Conservation (phyloP, 2,113 vertebrate species). For the Elephantulus edwardii region DNA sequence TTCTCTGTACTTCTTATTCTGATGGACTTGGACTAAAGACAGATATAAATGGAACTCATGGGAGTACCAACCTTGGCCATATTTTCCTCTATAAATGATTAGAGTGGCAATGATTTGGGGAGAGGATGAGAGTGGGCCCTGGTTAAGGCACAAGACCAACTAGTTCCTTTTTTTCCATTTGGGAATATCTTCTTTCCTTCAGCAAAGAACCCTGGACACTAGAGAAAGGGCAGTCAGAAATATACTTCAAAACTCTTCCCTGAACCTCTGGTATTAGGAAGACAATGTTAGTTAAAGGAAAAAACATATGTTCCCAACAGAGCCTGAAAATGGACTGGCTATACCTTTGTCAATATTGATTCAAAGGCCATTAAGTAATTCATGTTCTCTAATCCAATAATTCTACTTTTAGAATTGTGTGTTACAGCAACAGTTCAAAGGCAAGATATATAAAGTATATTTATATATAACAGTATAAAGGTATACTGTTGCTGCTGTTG, state of each 20-base stretch:
- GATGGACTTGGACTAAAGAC: background rate
- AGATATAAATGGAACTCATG: background rate
- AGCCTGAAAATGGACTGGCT: background rate
- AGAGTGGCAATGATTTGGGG: background rate
- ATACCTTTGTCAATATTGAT: slow-evolving; percentile 22
- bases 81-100: background rate
- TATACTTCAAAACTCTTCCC: background rate
- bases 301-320: background rate
- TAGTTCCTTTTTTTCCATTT: background rate
- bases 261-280: background rate
- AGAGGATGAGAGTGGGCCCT: background rate
- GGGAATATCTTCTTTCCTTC: background rate
- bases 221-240: background rate
- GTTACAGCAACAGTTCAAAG: background rate
- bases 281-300: background rate
- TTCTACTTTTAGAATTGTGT: background rate
- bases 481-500: too few species aligned
- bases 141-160: background rate
- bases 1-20: background rate
- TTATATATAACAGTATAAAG: too few species aligned
- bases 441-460: too few species aligned
- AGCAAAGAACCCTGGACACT: background rate
- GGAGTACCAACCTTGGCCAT: background rate
- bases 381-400: background rate
- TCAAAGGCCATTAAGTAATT: slow-evolving; percentile 18